Percentiles rank a stretch among this genome's conserved stretches.
phyloP scores from a whole-genome alignment of 30 jellyfish, hydroid and myxozoan genomes.

The Pseudorhiza aurosa region DNA sequence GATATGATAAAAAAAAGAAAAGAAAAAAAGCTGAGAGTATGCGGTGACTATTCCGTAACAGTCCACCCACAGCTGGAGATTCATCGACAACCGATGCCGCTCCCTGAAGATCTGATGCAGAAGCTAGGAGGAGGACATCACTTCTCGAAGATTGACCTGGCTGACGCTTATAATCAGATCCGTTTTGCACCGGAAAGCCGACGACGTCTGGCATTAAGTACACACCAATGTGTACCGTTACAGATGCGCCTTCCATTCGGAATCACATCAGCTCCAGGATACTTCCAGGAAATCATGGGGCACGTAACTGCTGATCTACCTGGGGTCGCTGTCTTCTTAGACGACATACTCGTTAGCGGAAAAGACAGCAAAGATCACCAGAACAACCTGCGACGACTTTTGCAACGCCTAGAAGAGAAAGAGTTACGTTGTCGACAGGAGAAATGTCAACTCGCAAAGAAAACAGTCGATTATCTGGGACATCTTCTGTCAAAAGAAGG shows the following conservation, averaged over 20 bases:
- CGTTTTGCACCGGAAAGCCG: constrained; percentile 37
- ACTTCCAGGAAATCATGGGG: constrained; percentile 53
- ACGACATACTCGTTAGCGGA: constrained; percentile 52
- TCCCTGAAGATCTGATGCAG: too few relatives aligned
- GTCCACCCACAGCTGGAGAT: too few relatives aligned
- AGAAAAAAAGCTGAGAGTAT: too few relatives aligned
- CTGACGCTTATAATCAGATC: constrained; percentile 68
- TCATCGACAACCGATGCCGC: too few relatives aligned
- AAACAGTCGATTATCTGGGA: constrained; percentile 15
- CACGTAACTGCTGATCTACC: constrained; percentile 8
- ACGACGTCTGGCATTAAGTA: constrained; percentile 40
- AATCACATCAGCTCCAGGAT: constrained; percentile 57
- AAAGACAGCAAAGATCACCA: constrained; percentile 2
- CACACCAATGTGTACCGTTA: constrained; percentile 63
- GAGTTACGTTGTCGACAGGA: constrained; percentile 22
- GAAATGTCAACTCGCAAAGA: constrained; percentile 9
- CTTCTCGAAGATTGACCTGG: constrained; percentile 58
- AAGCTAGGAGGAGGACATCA: constrained; percentile 5
- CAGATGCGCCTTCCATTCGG: constrained; percentile 54
- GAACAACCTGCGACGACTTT: background rate
- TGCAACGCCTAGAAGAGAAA: constrained; percentile 13
- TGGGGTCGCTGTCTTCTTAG: constrained; percentile 9
- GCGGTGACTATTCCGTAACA: too few relatives aligned
- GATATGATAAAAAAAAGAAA: too few relatives aligned
- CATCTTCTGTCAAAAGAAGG: constrained; percentile 26